Evolutionary conservation across 2,113 vertebrate species (phyloP).

Genomic region (rat (Rattus norvegicus)): DNA sequence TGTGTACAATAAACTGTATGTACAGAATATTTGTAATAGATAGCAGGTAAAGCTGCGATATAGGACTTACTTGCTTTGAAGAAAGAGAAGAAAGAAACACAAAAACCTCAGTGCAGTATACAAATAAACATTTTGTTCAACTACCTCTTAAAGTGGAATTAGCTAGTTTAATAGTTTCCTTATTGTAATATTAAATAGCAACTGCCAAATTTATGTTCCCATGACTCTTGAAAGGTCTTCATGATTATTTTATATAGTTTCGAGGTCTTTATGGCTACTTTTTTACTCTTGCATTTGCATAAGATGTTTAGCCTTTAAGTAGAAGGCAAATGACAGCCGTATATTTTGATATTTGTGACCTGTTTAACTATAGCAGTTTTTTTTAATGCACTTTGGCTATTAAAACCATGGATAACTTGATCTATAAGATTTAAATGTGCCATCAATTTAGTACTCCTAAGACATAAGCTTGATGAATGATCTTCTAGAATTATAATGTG

Average conservation of each 20-base stretch:
- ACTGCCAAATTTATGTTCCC: constrained; percentile 85
- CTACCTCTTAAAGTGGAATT: constrained; percentile 88
- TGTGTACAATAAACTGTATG: constrained; percentile 58
- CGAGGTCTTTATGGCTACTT: constrained; percentile 69
- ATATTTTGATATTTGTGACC: constrained; percentile 79
- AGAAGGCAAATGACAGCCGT: constrained; percentile 80
- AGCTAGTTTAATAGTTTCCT: constrained; percentile 81
- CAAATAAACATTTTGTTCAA: constrained; percentile 84
- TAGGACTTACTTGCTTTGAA: constrained; percentile 83
- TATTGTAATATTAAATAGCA: constrained; percentile 72
- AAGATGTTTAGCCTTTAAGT: constrained; percentile 77
- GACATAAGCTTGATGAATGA: constrained; percentile 77
- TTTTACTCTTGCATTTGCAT: constrained; percentile 79
- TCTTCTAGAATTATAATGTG: constrained; percentile 78
- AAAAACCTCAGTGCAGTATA: constrained; percentile 69
- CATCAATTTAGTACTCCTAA: constrained; percentile 66
- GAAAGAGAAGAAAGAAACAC: constrained; percentile 75
- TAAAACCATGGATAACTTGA: constrained; percentile 72
- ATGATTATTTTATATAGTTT: constrained; percentile 78
- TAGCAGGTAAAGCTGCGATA: constrained; percentile 83
- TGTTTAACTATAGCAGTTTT: constrained; percentile 75
- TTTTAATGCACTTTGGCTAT: constrained; percentile 79
- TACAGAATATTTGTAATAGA: constrained; percentile 74
- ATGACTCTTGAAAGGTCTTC: constrained; percentile 79
- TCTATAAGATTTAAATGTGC: constrained; percentile 77